Evolutionary conservation across 2,888 invertebrate genomes (phyloP), one percentile per base, ranked within the genome.

Genomic region (Heliconius ismenius): DNA sequence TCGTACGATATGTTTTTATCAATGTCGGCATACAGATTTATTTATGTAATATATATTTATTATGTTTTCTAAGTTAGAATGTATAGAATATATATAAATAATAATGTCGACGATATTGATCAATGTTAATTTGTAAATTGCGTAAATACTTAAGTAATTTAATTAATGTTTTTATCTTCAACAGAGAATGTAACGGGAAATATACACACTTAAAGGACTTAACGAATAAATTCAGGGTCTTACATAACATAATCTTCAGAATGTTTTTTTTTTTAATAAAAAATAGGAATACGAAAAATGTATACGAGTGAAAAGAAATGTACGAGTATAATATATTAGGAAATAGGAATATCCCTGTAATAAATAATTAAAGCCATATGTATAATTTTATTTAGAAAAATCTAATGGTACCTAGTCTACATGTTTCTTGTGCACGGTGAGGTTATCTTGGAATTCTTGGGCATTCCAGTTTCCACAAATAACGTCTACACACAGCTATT

Each of bases 1-100:
- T 74, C 64, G n/a, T 74, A 73, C 64, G 73, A 73, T 64, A 49
- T 49, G 28, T 64, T 74, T 18, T 65, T 74, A 74, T 74, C 73
- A 69, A 32, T 54, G 28, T n/a, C 49, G n/a, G 36, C 28, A 54
- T 69, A 54, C 54, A 68, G 49, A 69, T 69, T 49, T 49, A 28
- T 65, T 65, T 36, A 65, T 32, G 32, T 36, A 64, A 64, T 64
- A 64, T 62, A 26, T 26, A 58, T 1, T 24, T 24, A 60, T 60
- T 60, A 24, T 24, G 4, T 62, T 6, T 24, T 26, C 24, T 18
- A 26, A n/a, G n/a, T n/a, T n/a, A 18, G 18, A 28, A 32, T 63
- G 26, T 26, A 24, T 24, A 54, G 36, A 54, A 54, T 54, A 54
- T 54, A 21, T n/a, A 58, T 2, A 58, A n/a, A 58, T 58, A 58